Conservation (phyloP, 2,888 invertebrate species). For the Diaphora mendica region DNA sequence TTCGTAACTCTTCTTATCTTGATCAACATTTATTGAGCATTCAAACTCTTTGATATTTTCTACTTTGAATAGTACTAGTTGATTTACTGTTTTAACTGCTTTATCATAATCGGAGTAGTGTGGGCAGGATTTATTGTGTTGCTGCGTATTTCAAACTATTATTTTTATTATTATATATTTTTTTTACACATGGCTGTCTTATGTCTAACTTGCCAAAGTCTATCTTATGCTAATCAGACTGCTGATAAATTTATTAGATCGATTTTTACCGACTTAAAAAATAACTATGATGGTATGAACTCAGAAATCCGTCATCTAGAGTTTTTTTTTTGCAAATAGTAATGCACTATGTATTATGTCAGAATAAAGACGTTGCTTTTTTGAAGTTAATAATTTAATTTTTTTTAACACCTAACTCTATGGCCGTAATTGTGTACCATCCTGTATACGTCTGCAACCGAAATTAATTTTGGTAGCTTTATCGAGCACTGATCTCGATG, state of each 20-base stretch:
- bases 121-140: neutral
- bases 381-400: too few relatives aligned
- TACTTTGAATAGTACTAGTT: neutral
- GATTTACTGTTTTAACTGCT: neutral
- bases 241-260: too few relatives aligned
- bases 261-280: too few relatives aligned
- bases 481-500: neutral
- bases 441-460: neutral
- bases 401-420: neutral
- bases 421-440: neutral
- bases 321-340: too few relatives aligned
- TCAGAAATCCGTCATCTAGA: too few relatives aligned
- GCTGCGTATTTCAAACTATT: neutral
- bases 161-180: too few relatives aligned
- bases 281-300: too few relatives aligned
- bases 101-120: neutral
- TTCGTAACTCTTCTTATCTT: conserved; percentile 20
- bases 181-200: too few relatives aligned
- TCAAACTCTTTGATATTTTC: conserved; percentile 12
- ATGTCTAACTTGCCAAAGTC: too few relatives aligned
- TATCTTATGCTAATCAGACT: too few relatives aligned
- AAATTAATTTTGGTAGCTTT: neutral
- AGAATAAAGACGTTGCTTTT: too few relatives aligned
- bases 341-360: too few relatives aligned
- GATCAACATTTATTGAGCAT: conserved; percentile 46